Conservation (phyloP, 2,113 vertebrate species). For the Corythaeola cristata region DNA sequence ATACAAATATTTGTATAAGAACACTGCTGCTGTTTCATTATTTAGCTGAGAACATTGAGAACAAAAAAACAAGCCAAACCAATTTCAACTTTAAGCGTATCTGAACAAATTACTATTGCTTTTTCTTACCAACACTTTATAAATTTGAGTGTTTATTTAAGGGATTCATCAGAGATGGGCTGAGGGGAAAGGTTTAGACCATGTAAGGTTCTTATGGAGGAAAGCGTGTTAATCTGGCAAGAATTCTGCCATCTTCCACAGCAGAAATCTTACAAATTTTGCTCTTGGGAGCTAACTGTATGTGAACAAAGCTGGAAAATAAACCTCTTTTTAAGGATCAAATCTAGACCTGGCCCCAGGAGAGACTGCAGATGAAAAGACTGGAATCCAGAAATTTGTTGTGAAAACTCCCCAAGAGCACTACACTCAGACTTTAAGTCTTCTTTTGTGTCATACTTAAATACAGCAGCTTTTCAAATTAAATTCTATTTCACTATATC, state of each 20-base stretch:
- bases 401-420: neutral
- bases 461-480: neutral
- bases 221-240: neutral
- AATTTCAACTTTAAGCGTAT: neutral
- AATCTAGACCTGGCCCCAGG: neutral
- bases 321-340: neutral
- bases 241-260: neutral
- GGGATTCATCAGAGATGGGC: neutral
- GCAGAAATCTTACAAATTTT: neutral
- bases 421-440: neutral
- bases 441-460: neutral
- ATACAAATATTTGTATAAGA: slow-evolving; percentile 7
- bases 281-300: neutral
- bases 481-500: neutral
- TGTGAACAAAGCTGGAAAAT: neutral
- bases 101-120: neutral
- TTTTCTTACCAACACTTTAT: neutral
- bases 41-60: neutral
- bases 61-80: neutral
- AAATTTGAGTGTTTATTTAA: neutral
- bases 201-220: neutral
- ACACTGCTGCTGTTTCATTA: slow-evolving; percentile 11
- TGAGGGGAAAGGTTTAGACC: neutral
- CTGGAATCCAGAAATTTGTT: neutral
- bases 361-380: neutral